These are phyloP conservation scores for Ictidomys tridecemlineatus DNA, from an alignment of 2,113 vertebrate species.

Conservation along the genomic window DNA sequence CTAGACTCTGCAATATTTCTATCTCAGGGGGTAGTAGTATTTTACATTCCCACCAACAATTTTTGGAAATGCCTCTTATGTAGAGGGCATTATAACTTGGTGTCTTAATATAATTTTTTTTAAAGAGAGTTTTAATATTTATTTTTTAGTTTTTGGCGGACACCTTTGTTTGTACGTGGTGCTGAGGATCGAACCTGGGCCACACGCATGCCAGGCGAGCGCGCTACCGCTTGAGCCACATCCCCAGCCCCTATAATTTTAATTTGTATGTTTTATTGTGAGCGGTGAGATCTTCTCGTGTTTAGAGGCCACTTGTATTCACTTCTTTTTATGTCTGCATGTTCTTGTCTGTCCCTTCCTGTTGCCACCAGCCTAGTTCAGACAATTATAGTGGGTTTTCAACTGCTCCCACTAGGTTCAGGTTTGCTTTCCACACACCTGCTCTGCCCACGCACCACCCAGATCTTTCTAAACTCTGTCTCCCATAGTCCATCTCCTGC, in stretches of 20 bases:
- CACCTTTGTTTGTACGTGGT: too few relatives aligned
- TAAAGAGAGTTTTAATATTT: too few relatives aligned
- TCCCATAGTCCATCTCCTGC: not conserved
- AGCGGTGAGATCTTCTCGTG: not conserved
- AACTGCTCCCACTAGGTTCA: not conserved
- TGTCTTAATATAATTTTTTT: not conserved
- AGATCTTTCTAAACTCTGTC: not conserved
- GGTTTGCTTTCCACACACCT: not conserved
- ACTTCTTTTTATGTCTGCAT: not conserved
- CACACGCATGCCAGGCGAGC: too few relatives aligned
- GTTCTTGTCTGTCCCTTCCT: not conserved
- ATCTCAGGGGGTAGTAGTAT: not conserved
- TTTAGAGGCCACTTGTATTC: not conserved
- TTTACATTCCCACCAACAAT: not conserved
- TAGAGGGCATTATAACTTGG: too few relatives aligned
- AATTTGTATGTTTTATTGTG: not conserved
- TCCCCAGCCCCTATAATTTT: not conserved
- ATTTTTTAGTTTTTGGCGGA: too few relatives aligned
- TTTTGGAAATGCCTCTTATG: not conserved
- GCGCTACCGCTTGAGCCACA: too few relatives aligned
- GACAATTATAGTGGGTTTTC: not conserved
- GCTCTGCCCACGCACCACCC: not conserved
- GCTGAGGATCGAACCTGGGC: too few relatives aligned
- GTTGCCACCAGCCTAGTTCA: not conserved
- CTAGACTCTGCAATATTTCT: not conserved